Conservation (phyloP, 2,113 vertebrate species). For the Todiramphus saurophagus region DNA sequence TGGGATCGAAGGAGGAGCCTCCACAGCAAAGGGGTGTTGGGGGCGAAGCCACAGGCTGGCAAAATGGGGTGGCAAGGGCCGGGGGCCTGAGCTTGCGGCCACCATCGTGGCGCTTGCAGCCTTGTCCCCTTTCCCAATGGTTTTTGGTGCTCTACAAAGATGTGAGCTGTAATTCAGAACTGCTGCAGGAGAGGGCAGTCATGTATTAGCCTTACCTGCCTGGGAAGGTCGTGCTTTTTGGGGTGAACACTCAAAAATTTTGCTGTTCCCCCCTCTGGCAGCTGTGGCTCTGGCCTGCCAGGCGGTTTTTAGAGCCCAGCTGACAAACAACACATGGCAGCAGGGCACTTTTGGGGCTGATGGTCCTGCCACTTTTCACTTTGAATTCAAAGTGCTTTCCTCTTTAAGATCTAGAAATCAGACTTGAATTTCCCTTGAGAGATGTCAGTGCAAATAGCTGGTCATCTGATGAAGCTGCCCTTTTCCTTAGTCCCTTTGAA, state of each 20-base stretch:
- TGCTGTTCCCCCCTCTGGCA: fast-evolving
- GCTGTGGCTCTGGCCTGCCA: fast-evolving
- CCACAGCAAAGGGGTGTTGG: no score
- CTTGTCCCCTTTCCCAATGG: fast-evolving
- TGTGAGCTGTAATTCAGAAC: not conserved
- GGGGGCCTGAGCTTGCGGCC: fast-evolving
- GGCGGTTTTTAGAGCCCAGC: fast-evolving
- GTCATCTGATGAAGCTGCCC: not conserved
- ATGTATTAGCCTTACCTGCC: not conserved
- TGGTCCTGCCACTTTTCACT: not conserved
- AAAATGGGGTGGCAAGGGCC: fast-evolving
- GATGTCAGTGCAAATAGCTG: not conserved
- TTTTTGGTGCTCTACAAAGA: not conserved
- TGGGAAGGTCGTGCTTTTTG: not conserved
- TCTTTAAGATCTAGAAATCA: not conserved
- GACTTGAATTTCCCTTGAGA: not conserved
- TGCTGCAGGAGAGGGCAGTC: conserved; percentile 48
- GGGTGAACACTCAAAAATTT: not conserved
- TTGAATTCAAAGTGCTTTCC: not conserved
- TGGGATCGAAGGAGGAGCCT: not conserved
- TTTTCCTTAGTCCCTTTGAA: not conserved
- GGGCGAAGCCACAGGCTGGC: no score
- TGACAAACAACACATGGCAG: fast-evolving
- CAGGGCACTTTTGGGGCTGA: not conserved
- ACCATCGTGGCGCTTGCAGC: fast-evolving